Percentiles rank a stretch among this genome's conserved stretches.
Conservation (phyloP, 1,140 invertebrate genomes). For the Megalonaias nervosa region DNA sequence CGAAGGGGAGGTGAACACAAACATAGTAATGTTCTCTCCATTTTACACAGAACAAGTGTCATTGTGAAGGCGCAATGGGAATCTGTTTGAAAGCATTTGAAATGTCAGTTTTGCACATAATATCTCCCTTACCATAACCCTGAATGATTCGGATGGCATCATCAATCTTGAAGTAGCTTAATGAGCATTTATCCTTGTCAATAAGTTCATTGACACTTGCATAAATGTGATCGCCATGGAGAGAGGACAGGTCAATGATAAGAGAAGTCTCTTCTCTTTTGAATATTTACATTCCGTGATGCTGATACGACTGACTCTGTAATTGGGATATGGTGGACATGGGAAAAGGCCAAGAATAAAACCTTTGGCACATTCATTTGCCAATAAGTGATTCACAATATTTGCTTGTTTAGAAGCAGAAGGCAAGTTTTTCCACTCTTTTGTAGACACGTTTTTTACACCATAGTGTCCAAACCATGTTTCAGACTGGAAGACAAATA, state of each 20-base stretch:
- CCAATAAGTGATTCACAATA: not conserved
- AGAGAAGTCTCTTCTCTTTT: slow-evolving; percentile 8
- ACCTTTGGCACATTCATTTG: slow-evolving; percentile 16
- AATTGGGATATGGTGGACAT: not conserved
- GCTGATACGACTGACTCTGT: not conserved
- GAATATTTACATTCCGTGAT: not conserved
- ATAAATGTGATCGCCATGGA: slow-evolving; percentile 16
- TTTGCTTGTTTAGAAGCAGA: slow-evolving; percentile 3
- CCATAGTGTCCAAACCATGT: slow-evolving; percentile 9
- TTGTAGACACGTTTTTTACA: not conserved
- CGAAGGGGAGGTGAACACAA: too few relatives aligned
- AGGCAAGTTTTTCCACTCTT: slow-evolving; percentile 23
- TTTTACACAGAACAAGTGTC: not conserved
- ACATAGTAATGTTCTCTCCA: not conserved
- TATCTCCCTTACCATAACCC: slow-evolving; percentile 5
- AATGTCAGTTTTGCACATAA: slow-evolving; percentile 28
- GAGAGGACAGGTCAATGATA: slow-evolving; percentile 34
- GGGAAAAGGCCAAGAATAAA: slow-evolving; percentile 10
- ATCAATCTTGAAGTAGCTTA: too few relatives aligned
- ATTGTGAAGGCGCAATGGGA: slow-evolving; percentile 6
- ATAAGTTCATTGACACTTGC: slow-evolving; percentile 21
- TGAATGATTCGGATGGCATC: slow-evolving; percentile 17
- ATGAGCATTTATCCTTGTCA: too few relatives aligned
- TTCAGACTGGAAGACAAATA: too few relatives aligned
- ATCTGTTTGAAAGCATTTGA: slow-evolving; percentile 16